Evolutionary conservation across 2,888 invertebrate species (phyloP), one percentile per base, ranked within the genome.

Genomic region (Lasiommata megera): DNA sequence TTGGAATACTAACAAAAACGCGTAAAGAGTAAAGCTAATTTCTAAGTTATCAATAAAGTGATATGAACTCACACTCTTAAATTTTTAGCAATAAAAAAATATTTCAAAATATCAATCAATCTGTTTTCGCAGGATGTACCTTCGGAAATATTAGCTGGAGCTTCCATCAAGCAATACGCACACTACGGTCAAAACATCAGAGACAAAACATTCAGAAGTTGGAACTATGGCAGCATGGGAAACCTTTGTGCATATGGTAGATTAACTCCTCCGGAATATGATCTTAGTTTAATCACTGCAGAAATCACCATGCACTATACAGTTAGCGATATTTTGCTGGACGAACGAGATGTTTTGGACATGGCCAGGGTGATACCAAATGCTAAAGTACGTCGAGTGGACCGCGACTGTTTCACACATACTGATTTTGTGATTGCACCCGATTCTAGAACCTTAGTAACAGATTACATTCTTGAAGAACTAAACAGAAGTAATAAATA

Each of bases 101-200:
- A 23, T 23, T 23, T 23, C 5, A 23, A 23, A 23, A 3, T 23
- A 2, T 17, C 34, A 23, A 12, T 23, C 1, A 36, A 11, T 43
- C 53, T 48, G 11, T 14, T 53, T 28, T 48, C 16, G n/a, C 28
- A 46, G 17, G 1, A 11, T 34, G 14, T 47, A 14, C 50, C 38
- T 50, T 43, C 7, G 18, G 56, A 56, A 34, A 34, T 56, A 18
- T 16, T 61, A 41, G 68, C 62, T 3, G 85, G 87, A 1, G 82
- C 77, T 9, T 65, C 85, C 0, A 17, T 84, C 0, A 87, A 85
- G 56, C 85, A 86, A 70, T 34, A 80, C 0, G 85, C 79, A 0
- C 86, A 85, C 61, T 88, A 71, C 55, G 85, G 85, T 0, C 88
- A 88, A 65, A 85, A 83, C 58, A 74, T 88, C 11, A 71, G 79